A percentile compares a stretch with the other conserved stretches of the same genome.
phyloP scores from a whole-genome alignment of 2,113 vertebrate species.

The Nymphicus hollandicus region DNA sequence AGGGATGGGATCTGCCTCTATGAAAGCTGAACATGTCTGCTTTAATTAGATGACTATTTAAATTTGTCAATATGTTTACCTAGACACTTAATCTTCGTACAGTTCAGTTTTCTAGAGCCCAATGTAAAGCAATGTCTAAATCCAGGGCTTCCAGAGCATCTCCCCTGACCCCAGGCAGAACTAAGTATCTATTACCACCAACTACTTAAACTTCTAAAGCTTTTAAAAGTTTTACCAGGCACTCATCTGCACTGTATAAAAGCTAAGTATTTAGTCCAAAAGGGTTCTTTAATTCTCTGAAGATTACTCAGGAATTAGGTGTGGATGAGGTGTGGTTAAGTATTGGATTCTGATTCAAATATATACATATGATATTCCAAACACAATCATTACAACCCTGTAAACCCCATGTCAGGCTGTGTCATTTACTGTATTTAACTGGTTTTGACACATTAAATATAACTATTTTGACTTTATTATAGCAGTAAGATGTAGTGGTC shows the following conservation, averaged over 20 bases:
- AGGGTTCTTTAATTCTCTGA: neutral
- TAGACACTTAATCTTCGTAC: constrained; percentile 29
- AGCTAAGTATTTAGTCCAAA: neutral
- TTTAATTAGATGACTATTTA: constrained; percentile 31
- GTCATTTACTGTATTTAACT: neutral
- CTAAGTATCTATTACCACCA: neutral
- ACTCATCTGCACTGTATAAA: neutral
- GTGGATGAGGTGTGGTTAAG: neutral
- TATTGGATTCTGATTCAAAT: neutral
- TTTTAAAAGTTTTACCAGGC: neutral
- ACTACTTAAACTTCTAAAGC: neutral
- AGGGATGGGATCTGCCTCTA: constrained; percentile 26
- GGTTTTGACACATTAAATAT: neutral
- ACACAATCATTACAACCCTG: neutral
- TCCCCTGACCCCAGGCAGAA: constrained; percentile 20
- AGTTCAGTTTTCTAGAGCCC: constrained; percentile 7
- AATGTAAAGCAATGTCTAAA: neutral
- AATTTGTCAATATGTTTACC: constrained; percentile 47
- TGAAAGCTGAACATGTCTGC: constrained; percentile 21
- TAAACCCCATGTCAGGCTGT: neutral
- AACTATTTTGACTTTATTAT: neutral
- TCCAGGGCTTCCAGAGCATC: neutral
- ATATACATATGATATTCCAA: neutral
- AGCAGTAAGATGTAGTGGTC: neutral
- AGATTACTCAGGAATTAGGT: neutral